A percentile compares a stretch with the other conserved stretches of the same genome.
Evolutionary conservation across 2,797 vertebrate genomes (phyloP).

Genomic region (Morus bassanus): DNA sequence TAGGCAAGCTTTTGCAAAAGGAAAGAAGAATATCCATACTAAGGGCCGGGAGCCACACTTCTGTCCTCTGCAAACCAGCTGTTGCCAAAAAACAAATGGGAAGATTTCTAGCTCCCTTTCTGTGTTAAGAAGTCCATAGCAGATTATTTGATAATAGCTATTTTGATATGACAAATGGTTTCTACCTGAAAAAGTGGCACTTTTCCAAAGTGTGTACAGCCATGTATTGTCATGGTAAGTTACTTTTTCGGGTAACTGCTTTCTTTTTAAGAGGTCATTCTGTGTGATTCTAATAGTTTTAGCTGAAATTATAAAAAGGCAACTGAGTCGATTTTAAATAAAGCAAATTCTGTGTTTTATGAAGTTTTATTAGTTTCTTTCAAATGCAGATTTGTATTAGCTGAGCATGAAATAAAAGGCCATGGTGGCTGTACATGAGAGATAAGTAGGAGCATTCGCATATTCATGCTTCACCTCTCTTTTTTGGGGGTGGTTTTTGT

Average conservation of each 20-base stretch:
- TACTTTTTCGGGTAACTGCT: conserved; percentile 34
- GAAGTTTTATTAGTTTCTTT: conserved; percentile 31
- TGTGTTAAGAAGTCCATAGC: background rate
- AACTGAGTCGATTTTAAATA: background rate
- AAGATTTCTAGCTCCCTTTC: background rate
- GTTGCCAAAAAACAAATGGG: background rate
- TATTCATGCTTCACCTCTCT: background rate
- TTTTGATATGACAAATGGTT: conserved; percentile 21
- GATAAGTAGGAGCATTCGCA: background rate
- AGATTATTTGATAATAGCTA: conserved; percentile 14
- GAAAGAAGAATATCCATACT: background rate
- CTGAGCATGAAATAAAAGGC: conserved; percentile 35
- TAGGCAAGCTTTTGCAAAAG: background rate
- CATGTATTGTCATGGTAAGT: conserved; percentile 4
- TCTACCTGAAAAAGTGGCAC: conserved; percentile 19
- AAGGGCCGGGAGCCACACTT: background rate
- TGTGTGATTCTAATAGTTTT: conserved; percentile 36
- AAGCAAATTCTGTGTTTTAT: background rate
- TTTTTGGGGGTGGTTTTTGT: background rate
- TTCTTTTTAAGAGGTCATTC: conserved; percentile 37
- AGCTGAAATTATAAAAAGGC: background rate
- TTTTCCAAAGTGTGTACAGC: conserved; percentile 23
- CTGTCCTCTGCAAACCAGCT: background rate
- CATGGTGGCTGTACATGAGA: background rate
- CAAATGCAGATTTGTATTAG: conserved; percentile 52